Evolutionary conservation across 2,888 invertebrate species (phyloP).

Genomic region (Pogonocherus hispidulus): DNA sequence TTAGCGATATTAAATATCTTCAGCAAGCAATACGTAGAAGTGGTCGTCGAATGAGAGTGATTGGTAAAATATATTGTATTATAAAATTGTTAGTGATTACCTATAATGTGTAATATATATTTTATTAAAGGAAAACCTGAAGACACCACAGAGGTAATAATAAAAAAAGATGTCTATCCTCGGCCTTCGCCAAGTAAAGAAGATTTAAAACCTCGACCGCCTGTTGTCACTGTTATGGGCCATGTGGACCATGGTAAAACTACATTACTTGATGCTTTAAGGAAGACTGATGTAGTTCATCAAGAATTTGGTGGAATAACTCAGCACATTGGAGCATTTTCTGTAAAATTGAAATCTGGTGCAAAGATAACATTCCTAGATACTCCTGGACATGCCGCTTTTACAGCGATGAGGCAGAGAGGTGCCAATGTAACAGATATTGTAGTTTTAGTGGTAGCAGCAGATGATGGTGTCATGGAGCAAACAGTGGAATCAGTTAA

Average conservation of each 20-base stretch:
- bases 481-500: conserved; percentile 94
- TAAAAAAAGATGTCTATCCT: conserved; percentile 70
- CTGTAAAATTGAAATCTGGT: conserved; percentile 77
- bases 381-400: conserved; percentile 99
- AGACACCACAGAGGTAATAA: conserved; percentile 47
- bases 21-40: conserved; percentile 63
- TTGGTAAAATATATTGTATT: conserved; percentile 39
- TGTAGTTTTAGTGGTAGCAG: conserved; percentile 96
- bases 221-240: conserved; percentile 99
- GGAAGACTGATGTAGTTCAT: conserved; percentile 89
- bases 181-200: conserved; percentile 77
- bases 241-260: conserved; percentile 99
- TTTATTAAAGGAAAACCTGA: conserved; percentile 54
- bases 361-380: conserved; percentile 94
- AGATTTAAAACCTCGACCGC: conserved; percentile 82
- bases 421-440: conserved; percentile 97
- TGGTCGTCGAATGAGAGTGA: conserved; percentile 65
- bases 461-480: conserved; percentile 99
- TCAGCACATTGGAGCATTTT: conserved; percentile 98
- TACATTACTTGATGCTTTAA: conserved; percentile 89
- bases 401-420: conserved; percentile 91
- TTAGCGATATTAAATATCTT: conserved; percentile 62
- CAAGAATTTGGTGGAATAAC: conserved; percentile 99
- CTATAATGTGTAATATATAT: too few species aligned
- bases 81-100: too few species aligned